Percentiles rank a stretch among this genome's conserved stretches.
phyloP scores from a whole-genome alignment of 2,113 vertebrate species.

The Pteropus alecto region DNA sequence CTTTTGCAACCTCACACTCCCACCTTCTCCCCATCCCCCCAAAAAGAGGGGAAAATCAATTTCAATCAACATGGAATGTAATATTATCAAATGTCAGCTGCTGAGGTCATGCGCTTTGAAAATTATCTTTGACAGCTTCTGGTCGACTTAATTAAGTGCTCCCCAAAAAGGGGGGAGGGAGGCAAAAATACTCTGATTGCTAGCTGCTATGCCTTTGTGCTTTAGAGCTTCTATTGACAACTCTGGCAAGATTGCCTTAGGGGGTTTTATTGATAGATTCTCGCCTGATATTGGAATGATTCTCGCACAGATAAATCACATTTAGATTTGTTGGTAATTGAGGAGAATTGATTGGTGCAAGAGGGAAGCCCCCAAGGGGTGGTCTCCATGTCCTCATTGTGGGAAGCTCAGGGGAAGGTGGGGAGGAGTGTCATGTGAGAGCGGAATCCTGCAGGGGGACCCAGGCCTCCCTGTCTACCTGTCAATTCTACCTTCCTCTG shows the following conservation, averaged over 20 bases:
- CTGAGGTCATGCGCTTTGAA: conserved; percentile 91
- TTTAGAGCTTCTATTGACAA: conserved; percentile 95
- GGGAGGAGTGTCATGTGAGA: conserved; percentile 80
- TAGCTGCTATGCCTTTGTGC: conserved; percentile 87
- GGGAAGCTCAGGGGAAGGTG: conserved; percentile 61
- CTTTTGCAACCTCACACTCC: conserved; percentile 74
- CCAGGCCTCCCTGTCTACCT: conserved; percentile 83
- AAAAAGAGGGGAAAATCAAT: conserved; percentile 91
- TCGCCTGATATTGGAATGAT: conserved; percentile 98
- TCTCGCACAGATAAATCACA: conserved; percentile 99
- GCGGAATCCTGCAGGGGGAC: conserved; percentile 73
- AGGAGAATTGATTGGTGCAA: conserved; percentile 94
- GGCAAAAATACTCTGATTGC: conserved; percentile 92
- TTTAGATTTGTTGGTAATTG: conserved; percentile 99
- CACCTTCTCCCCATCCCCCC: conserved; percentile 58
- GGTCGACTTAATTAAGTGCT: conserved; percentile 99
- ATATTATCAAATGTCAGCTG: conserved; percentile 99
- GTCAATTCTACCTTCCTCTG: conserved; percentile 74
- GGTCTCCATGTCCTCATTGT: conserved; percentile 78
- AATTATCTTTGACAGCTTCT: conserved; percentile 99
- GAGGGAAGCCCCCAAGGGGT: conserved; percentile 85
- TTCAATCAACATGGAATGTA: conserved; percentile 99
- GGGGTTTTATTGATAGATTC: conserved; percentile 94
- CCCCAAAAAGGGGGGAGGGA: conserved; percentile 84
- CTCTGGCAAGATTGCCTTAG: conserved; percentile 94